Base-by-base conservation (phyloP, 2,888 invertebrate species). In the Seladonia tumulorum region DNA sequence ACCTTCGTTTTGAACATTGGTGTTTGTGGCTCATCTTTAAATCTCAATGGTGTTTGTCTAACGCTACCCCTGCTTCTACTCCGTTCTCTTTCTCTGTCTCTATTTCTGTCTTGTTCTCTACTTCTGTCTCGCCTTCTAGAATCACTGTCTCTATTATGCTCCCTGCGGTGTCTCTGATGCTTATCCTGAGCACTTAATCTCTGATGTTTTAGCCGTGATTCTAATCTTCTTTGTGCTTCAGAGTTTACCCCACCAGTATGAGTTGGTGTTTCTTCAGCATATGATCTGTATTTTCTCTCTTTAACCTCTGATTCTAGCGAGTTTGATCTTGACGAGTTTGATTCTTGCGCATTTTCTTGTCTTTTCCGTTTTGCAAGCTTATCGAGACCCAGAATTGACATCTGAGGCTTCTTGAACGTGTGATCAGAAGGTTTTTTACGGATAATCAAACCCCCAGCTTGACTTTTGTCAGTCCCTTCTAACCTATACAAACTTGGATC, bases 211-310 rank as follows among this genome's bases (percentile, higher is more conserved):
- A 94, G 83, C 89, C 95, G 84, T 66, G 93, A 82, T 87, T 94
- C 92, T 93, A 98, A 96, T 72, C 98, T 96, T 91, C 97, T 97
- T 81, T 97, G 96, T 0, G 98, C 98, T 93, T 97, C 97, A 81
- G 97, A 97, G 47, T 98, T 98, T 39, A 99, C 97, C 8, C 99
- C 99, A 7, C 99, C 99, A 0, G 99, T 98, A 93, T 99, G 97
- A 0, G 99, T 98, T 0, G 99, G 99, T 0, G 99, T 99, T 95
- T 99, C 99, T 92, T 97, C 97, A 91, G 97, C 96, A 18, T 97
- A 96, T 75, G 97, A 96, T 74, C 99, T 96, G 93, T 99, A 98
- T 94, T 98, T 97, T 73, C 98, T 96, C 78, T 93, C 94, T 75
- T 93, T 95, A 16, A 89, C 87, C 1, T 93, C 93, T 0, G 88